Conservation (phyloP, 2,797 vertebrate genomes). For the Numenius phaeopus region DNA sequence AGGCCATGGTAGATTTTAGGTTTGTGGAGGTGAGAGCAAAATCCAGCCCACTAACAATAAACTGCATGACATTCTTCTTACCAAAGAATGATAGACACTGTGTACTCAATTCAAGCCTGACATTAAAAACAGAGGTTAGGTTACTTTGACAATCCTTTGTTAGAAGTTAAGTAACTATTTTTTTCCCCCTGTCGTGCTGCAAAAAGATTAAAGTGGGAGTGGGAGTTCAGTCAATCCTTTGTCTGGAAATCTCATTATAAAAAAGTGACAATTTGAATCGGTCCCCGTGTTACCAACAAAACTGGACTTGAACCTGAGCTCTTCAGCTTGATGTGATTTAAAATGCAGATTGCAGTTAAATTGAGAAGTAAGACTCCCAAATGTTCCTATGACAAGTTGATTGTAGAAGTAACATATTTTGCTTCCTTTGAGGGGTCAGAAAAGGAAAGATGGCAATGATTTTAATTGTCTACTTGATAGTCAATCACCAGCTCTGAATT, state of each 20-base stretch:
- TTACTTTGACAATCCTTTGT: neutral
- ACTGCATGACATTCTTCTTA: neutral
- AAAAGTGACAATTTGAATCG: neutral
- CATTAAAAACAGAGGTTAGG: neutral
- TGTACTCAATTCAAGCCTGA: fast-evolving
- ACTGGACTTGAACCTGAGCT: neutral
- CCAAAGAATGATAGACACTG: neutral
- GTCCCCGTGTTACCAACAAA: neutral
- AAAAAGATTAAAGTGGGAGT: neutral
- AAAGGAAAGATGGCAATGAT: neutral
- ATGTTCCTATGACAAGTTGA: neutral
- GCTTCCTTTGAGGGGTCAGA: neutral
- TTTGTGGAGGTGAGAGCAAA: neutral
- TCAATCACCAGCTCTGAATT: neutral
- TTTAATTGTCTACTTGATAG: neutral
- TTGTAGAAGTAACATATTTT: neutral
- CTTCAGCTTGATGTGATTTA: neutral
- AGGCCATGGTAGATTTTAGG: neutral
- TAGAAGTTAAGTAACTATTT: neutral
- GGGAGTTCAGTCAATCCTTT: neutral
- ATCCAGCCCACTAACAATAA: neutral
- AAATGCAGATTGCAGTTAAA: neutral
- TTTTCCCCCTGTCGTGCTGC: neutral
- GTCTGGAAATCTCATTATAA: neutral
- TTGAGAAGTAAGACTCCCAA: neutral